These are phyloP conservation scores for Sebastes hubbsi DNA, from an alignment of 2,797 vertebrate species.

Conservation along the genomic window DNA sequence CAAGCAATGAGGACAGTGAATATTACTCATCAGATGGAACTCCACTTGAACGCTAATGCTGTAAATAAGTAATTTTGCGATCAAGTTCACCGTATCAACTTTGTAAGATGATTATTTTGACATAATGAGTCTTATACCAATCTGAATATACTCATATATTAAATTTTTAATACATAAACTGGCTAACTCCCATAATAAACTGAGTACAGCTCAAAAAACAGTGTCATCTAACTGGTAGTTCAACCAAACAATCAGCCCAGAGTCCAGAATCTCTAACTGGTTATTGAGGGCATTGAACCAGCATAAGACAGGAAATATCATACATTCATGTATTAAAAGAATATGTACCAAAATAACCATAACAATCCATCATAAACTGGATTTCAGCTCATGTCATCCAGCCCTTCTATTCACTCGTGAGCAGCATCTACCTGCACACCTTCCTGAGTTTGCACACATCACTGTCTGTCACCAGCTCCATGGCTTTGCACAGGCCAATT, in stretches of 20 bases:
- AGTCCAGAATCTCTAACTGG: neutral
- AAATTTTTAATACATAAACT: neutral
- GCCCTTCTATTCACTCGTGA: neutral
- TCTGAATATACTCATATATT: neutral
- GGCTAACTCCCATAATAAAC: neutral
- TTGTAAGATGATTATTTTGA: neutral
- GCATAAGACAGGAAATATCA: neutral
- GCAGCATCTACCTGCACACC: neutral
- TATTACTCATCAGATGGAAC: too few relatives aligned
- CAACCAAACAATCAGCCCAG: neutral
- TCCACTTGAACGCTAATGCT: neutral
- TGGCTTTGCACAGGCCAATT: slow-evolving; percentile 20
- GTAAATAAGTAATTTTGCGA: neutral
- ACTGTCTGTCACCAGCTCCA: slow-evolving; percentile 11
- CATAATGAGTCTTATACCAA: neutral
- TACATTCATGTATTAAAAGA: neutral
- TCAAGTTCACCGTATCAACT: neutral
- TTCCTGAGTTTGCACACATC: slow-evolving; percentile 16
- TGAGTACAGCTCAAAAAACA: neutral
- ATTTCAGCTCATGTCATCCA: neutral
- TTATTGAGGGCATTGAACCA: neutral
- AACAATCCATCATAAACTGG: neutral
- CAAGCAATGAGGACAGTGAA: too few relatives aligned
- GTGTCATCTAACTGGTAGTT: neutral
- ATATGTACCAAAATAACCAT: neutral